Percentiles rank a stretch among this genome's conserved stretches.
phyloP scores from a whole-genome alignment of 2,113 vertebrate species.

The Sturnus vulgaris region DNA sequence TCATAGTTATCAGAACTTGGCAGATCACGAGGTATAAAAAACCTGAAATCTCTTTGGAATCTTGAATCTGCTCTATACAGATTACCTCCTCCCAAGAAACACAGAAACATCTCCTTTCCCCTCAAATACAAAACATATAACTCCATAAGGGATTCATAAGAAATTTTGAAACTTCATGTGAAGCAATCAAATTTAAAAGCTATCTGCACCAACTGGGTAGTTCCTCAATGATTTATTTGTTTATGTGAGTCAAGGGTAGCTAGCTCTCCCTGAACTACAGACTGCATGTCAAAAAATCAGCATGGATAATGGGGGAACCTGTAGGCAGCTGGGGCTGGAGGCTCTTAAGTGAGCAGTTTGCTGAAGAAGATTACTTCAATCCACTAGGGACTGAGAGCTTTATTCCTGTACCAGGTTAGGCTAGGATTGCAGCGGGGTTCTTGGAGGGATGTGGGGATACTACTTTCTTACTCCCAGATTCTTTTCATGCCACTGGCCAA shows the following conservation, averaged over 20 bases:
- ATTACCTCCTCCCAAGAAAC: not conserved
- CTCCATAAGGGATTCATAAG: not conserved
- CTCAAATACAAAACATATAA: not conserved
- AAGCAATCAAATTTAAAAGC: not conserved
- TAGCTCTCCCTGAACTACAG: not conserved
- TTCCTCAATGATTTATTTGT: not conserved
- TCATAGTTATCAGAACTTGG: not conserved
- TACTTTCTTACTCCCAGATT: not conserved
- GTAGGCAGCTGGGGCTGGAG: rapidly evolving
- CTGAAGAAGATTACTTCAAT: not conserved
- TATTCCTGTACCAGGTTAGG: not conserved
- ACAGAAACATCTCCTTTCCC: not conserved
- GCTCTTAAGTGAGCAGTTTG: not conserved
- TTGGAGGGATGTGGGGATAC: not conserved
- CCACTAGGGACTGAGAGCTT: not conserved
- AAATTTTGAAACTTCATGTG: not conserved
- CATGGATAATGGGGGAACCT: not conserved
- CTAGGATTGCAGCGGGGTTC: rapidly evolving
- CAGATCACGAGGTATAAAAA: not conserved
- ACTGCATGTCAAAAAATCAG: not conserved
- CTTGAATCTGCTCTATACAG: not conserved
- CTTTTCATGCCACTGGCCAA: not conserved
- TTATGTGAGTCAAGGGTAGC: not conserved
- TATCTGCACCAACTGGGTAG: not conserved
- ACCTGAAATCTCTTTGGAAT: not conserved